Percentiles rank a stretch among this genome's conserved stretches.
phyloP scores from a whole-genome alignment of 2,797 vertebrate species.

The Hyperoplus immaculatus region DNA sequence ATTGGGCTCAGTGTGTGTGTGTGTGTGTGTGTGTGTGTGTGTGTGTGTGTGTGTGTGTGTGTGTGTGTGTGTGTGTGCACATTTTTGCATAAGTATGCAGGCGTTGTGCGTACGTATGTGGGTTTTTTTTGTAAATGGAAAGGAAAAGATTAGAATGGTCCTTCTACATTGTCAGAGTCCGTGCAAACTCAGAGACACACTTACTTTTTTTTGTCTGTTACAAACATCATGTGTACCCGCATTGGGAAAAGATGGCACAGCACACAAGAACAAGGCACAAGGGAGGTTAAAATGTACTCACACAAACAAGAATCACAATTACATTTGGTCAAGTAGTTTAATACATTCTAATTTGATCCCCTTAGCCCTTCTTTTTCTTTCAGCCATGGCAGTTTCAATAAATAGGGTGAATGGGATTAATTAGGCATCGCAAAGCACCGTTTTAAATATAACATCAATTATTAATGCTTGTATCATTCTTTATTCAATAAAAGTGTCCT shows the following conservation, averaged over 20 bases:
- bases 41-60: not conserved
- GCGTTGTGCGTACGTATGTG: constrained; percentile 23
- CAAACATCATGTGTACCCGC: not conserved
- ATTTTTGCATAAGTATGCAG: constrained; percentile 46
- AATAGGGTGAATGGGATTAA: constrained; percentile 51
- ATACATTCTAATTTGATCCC: constrained; percentile 43
- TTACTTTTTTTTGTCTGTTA: constrained; percentile 25
- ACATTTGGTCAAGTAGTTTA: constrained; percentile 43
- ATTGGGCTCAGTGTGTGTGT: constrained; percentile 54
- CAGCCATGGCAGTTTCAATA: constrained; percentile 37
- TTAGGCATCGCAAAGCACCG: constrained; percentile 47
- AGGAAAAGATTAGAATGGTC: constrained; percentile 47
- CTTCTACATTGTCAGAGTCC: constrained; percentile 22
- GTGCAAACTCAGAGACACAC: constrained; percentile 27
- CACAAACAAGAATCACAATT: constrained; percentile 44
- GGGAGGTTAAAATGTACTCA: constrained; percentile 39
- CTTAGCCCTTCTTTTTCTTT: constrained; percentile 12
- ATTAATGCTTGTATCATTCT: constrained; percentile 49
- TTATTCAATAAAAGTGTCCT: constrained; percentile 31
- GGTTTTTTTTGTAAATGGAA: constrained; percentile 41
- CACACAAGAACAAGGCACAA: constrained; percentile 34
- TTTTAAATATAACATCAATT: constrained; percentile 55
- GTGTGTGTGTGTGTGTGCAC: not conserved
- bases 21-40: constrained; percentile 39
- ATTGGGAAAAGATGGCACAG: constrained; percentile 1